A percentile compares a stretch with the other conserved stretches of the same genome.
These are phyloP conservation scores for Trachelus troglodyta DNA, from an alignment of 2,888 invertebrate genomes.

Conservation along the genomic window DNA sequence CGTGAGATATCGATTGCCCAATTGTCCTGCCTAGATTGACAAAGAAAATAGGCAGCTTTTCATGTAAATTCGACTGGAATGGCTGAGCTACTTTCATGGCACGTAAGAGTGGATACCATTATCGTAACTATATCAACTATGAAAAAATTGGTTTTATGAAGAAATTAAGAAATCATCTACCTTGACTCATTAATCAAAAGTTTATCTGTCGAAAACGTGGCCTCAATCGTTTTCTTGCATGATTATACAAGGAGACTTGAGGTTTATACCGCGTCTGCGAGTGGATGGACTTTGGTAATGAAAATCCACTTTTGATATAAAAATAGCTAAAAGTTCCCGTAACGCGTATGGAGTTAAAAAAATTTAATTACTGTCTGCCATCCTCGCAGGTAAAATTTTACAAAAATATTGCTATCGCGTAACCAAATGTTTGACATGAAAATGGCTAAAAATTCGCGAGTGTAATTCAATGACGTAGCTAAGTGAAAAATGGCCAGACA, in stretches of 20 bases:
- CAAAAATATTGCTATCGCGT: background rate
- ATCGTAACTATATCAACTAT: background rate
- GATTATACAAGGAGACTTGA: background rate
- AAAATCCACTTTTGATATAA: background rate
- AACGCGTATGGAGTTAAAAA: background rate
- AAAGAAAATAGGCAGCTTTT: background rate
- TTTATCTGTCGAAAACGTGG: background rate
- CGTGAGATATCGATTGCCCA: background rate
- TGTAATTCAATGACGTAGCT: background rate
- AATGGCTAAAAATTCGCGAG: background rate
- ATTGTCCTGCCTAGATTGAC: background rate
- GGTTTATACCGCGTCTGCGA: too few relatives aligned
- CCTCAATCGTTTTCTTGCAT: background rate
- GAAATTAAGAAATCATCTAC: background rate
- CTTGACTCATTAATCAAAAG: background rate
- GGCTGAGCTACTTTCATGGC: background rate
- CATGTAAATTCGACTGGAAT: background rate
- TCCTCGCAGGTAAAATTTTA: background rate
- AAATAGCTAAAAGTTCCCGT: background rate
- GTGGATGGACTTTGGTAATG: background rate
- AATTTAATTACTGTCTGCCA: background rate
- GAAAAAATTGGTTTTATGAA: background rate
- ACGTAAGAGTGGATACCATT: background rate
- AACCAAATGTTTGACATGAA: background rate
- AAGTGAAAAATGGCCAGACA: background rate